phyloP scores from a whole-genome alignment of 2,797 vertebrate genomes.

The Pitangus sulphuratus region DNA sequence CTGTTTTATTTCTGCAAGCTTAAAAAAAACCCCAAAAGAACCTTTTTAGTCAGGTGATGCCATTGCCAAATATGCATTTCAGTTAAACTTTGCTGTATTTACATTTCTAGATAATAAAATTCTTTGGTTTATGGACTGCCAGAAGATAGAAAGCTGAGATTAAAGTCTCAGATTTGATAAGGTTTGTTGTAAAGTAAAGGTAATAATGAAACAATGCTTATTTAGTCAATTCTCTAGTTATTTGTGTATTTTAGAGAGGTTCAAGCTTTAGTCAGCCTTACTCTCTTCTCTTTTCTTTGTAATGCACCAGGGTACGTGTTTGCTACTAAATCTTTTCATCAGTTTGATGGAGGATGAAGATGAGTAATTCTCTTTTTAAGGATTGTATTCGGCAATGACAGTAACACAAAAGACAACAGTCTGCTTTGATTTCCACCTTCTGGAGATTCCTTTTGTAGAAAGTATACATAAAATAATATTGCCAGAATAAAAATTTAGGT shows the following conservation, averaged over 20 bases:
- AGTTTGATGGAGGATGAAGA: background rate
- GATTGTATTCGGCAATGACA: background rate
- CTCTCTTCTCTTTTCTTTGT: background rate
- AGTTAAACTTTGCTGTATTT: conserved; percentile 36
- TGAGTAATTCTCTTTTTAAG: background rate
- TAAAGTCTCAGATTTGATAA: conserved; percentile 11
- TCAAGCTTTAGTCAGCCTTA: background rate
- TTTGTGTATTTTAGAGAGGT: background rate
- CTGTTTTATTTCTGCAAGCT: background rate
- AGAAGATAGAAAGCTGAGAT: conserved; percentile 27
- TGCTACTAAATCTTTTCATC: background rate
- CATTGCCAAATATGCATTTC: conserved; percentile 5
- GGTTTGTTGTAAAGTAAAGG: background rate
- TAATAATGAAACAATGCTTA: background rate
- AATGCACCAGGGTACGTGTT: background rate
- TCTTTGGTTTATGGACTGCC: conserved; percentile 33
- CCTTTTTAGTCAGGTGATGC: background rate
- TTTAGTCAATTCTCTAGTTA: background rate
- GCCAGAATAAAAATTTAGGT: background rate
- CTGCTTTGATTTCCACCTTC: background rate
- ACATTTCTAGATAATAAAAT: conserved; percentile 49
- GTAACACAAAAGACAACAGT: background rate
- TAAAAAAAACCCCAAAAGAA: background rate
- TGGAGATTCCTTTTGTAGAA: background rate
- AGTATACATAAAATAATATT: background rate